These are phyloP conservation scores for Drosophila tristis DNA, from an alignment of 1,140 invertebrate species.

Conservation along the genomic window DNA sequence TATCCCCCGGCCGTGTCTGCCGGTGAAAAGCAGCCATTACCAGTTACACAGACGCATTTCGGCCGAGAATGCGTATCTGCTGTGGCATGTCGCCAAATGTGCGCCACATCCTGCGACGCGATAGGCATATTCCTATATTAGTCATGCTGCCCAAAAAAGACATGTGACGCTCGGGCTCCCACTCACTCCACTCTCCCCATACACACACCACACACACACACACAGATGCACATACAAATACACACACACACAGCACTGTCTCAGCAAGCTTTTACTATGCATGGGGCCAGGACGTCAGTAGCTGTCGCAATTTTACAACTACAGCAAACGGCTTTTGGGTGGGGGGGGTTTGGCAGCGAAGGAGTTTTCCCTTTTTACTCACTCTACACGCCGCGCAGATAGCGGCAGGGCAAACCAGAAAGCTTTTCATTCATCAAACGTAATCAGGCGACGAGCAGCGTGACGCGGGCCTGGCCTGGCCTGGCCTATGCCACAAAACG, in stretches of 20 bases:
- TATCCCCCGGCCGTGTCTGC: conserved; percentile 8
- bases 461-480: not conserved
- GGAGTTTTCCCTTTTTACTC: conserved; percentile 2
- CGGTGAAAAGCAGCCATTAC: conserved; percentile 35
- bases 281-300: conserved; percentile 23
- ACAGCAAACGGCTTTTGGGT: conserved; percentile 27
- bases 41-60: conserved; percentile 20
- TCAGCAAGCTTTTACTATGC: conserved; percentile 53
- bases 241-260: not conserved
- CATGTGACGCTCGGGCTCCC: conserved; percentile 67
- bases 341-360: not conserved
- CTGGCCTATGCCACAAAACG: not conserved
- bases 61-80: conserved; percentile 64
- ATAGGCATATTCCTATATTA: conserved; percentile 76
- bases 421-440: conserved; percentile 81
- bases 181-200: conserved; percentile 6
- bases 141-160: conserved; percentile 77
- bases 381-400: conserved; percentile 35
- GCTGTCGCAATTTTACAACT: conserved; percentile 40
- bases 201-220: not conserved
- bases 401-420: conserved; percentile 65
- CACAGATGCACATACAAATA: not conserved
- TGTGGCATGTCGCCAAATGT: conserved; percentile 77
- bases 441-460: conserved; percentile 53
- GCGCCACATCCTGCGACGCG: conserved; percentile 60